A percentile compares a stretch with the other conserved stretches of the same genome.
Conservation (phyloP, 1,140 invertebrate genomes). For the Gryllus bimaculatus region DNA sequence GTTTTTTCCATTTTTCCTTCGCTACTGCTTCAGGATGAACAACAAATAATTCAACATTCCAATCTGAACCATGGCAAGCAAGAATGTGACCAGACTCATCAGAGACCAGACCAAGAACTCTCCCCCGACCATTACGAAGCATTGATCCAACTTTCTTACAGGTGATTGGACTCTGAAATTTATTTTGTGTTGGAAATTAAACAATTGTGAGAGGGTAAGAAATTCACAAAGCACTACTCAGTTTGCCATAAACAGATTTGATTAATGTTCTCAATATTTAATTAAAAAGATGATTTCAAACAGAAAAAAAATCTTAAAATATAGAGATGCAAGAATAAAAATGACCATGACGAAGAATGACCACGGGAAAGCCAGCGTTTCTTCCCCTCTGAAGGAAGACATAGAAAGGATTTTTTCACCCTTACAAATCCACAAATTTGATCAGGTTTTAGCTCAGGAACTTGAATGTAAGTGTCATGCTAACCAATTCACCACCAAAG, state of each 20-base stretch:
- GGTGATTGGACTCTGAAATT: conserved; percentile 49
- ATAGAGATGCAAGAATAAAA: not conserved
- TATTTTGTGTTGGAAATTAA: conserved; percentile 14
- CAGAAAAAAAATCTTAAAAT: not conserved
- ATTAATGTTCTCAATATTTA: conserved; percentile 10
- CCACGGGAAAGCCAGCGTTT: no score
- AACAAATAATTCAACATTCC: conserved; percentile 72
- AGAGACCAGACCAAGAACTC: conserved; percentile 54
- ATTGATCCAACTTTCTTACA: conserved; percentile 67
- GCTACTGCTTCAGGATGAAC: conserved; percentile 69
- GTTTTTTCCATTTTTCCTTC: conserved; percentile 55
- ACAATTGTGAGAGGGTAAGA: not conserved
- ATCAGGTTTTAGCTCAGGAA: no score
- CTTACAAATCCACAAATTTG: no score
- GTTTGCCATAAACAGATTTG: not conserved
- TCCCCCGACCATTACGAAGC: conserved; percentile 61
- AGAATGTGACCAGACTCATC: conserved; percentile 60
- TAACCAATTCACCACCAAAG: no score
- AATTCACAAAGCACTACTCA: not conserved
- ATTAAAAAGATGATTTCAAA: conserved; percentile 14
- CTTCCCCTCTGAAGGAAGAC: no score
- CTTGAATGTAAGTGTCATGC: no score
- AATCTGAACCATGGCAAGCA: conserved; percentile 74
- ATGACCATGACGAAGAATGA: no score
- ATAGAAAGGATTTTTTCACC: no score